Evolutionary conservation across 2,888 invertebrate genomes (phyloP).

Genomic region (Noctua janthina): DNA sequence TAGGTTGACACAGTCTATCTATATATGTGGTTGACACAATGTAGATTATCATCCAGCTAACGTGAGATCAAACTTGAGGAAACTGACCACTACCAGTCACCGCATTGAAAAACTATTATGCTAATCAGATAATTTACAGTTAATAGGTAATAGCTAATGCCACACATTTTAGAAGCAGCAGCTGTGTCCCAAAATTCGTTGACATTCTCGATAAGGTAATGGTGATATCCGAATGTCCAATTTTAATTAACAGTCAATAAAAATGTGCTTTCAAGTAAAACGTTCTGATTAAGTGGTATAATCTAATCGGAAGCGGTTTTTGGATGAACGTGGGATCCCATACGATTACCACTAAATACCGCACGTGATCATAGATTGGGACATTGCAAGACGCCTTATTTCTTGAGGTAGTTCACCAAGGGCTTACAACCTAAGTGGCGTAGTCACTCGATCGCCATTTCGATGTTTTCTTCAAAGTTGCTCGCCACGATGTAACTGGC

Average conservation of each 20-base stretch:
- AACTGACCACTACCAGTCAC: not conserved
- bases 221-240: constrained; percentile 3
- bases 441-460: not conserved
- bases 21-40: not conserved
- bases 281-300: constrained; percentile 1
- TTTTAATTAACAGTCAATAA: constrained; percentile 13
- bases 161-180: constrained; percentile 8
- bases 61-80: not conserved
- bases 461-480: not conserved
- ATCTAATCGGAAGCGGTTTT: constrained; percentile 7
- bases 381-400: not conserved
- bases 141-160: not conserved
- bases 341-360: not conserved
- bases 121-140: not conserved
- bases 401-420: not conserved
- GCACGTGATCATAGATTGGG: not conserved
- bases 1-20: not conserved
- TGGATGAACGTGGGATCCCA: not conserved
- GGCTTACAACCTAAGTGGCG: too few relatives aligned
- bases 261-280: constrained; percentile 18
- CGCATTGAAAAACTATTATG: not conserved
- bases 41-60: not conserved
- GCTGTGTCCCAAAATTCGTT: not conserved
- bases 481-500: not conserved
- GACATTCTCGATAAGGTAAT: not conserved